A percentile compares a stretch with the other conserved stretches of the same genome.
These are phyloP conservation scores for Xanthia icteritia DNA, from an alignment of 2,888 invertebrate genomes.

Conservation along the genomic window DNA sequence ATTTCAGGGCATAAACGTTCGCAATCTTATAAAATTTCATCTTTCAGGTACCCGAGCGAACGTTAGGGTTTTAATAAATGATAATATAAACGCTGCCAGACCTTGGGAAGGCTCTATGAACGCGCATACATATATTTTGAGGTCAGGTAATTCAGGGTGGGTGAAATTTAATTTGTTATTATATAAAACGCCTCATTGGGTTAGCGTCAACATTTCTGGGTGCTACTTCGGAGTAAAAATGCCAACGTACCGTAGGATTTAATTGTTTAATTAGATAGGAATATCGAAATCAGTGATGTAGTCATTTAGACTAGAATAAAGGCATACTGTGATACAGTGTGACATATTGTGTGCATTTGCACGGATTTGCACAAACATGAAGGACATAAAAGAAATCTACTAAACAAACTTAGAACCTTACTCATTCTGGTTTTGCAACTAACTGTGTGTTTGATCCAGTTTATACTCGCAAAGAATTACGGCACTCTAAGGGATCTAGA, in stretches of 20 bases:
- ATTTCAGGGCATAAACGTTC: constrained; percentile 38
- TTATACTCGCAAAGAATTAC: too few relatives aligned
- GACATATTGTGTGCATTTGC: not conserved
- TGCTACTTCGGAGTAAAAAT: not conserved
- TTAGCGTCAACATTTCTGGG: not conserved
- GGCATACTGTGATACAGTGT: not conserved
- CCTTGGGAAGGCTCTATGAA: constrained; percentile 53
- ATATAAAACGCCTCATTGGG: constrained; percentile 38
- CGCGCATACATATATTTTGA: constrained; percentile 48
- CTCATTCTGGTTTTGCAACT: too few relatives aligned
- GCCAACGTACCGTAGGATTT: not conserved
- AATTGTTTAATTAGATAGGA: too few relatives aligned
- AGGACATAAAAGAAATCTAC: too few relatives aligned
- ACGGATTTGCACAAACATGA: too few relatives aligned
- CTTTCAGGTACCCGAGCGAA: constrained; percentile 48
- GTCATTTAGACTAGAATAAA: not conserved
- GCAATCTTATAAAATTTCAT: constrained; percentile 62
- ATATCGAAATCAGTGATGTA: not conserved
- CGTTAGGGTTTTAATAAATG: constrained; percentile 65
- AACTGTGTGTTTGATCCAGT: too few relatives aligned
- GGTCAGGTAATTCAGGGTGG: constrained; percentile 44
- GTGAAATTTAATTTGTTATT: constrained; percentile 56
- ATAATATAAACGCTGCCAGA: constrained; percentile 62
- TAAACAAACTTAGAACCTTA: too few relatives aligned
- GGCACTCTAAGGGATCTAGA: too few relatives aligned